Evolutionary conservation across 2,113 vertebrate genomes (phyloP).

Genomic region (Miniopterus natalensis): DNA sequence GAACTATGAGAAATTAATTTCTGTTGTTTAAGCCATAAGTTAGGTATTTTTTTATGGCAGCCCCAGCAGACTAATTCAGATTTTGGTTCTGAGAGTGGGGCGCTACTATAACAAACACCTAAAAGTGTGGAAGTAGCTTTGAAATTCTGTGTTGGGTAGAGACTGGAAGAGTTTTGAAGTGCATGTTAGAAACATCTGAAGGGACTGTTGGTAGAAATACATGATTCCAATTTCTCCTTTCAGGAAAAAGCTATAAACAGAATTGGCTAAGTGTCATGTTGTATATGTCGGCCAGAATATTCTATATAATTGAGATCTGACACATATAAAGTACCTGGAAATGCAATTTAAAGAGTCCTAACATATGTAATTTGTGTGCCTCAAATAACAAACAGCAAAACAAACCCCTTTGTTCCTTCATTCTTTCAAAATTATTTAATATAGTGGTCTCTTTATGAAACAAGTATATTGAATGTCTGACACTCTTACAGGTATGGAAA

Average conservation of each 20-base stretch:
- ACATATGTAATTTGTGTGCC: not conserved
- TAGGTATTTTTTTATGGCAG: not conserved
- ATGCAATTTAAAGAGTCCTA: conserved; percentile 1
- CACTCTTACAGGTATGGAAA: conserved; percentile 1
- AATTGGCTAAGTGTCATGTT: not conserved
- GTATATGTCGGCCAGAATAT: not conserved
- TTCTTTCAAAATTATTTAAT: not conserved
- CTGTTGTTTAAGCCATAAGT: not conserved
- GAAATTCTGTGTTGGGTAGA: not conserved
- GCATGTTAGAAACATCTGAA: not conserved
- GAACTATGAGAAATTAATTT: not conserved
- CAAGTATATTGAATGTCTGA: not conserved
- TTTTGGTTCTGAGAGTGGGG: not conserved
- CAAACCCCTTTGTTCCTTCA: not conserved
- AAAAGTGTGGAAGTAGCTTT: not conserved
- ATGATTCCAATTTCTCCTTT: not conserved
- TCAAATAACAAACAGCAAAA: not conserved
- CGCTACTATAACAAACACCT: not conserved
- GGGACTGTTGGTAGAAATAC: not conserved
- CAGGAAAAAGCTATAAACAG: not conserved
- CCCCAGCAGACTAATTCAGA: not conserved
- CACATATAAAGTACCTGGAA: not conserved
- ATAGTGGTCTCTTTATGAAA: not conserved
- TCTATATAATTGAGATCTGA: not conserved
- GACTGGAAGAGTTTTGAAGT: not conserved